These are phyloP conservation scores for Sternarchorhynchus goeldii DNA, from an alignment of 2,797 vertebrate species.

Conservation along the genomic window DNA sequence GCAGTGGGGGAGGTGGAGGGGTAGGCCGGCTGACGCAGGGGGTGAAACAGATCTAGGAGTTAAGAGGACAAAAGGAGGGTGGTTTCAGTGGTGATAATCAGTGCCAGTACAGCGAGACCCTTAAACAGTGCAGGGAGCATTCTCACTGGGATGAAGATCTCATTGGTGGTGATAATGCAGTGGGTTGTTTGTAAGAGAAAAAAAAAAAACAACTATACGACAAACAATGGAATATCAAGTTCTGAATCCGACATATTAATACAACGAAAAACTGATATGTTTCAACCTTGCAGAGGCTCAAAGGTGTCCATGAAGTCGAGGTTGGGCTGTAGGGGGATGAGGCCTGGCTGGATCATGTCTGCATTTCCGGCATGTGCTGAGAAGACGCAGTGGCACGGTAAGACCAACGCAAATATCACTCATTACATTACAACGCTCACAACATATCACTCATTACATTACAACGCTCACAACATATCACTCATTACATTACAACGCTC, in stretches of 20 bases:
- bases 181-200: no score
- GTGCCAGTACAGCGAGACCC: slow-evolving; percentile 64
- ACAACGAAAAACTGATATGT: neutral
- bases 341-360: slow-evolving; percentile 98
- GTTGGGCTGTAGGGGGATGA: slow-evolving; percentile 96
- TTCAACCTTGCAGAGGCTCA: slow-evolving; percentile 92
- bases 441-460: no score
- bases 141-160: neutral
- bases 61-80: slow-evolving; percentile 55
- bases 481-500: no score
- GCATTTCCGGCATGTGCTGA: slow-evolving; percentile 93
- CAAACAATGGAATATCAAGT: no score
- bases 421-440: no score
- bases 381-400: slow-evolving; percentile 25
- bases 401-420: neutral
- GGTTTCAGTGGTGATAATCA: slow-evolving; percentile 72
- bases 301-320: slow-evolving; percentile 98
- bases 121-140: slow-evolving; percentile 30
- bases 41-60: slow-evolving; percentile 89
- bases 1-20: slow-evolving; percentile 74
- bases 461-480: no score
- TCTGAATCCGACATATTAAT: no score
- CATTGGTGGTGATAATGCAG: neutral
- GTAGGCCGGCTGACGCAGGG: slow-evolving; percentile 80
- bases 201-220: no score